Base-by-base conservation (phyloP, 2,113 vertebrate genomes). In the Columba janthina region DNA sequence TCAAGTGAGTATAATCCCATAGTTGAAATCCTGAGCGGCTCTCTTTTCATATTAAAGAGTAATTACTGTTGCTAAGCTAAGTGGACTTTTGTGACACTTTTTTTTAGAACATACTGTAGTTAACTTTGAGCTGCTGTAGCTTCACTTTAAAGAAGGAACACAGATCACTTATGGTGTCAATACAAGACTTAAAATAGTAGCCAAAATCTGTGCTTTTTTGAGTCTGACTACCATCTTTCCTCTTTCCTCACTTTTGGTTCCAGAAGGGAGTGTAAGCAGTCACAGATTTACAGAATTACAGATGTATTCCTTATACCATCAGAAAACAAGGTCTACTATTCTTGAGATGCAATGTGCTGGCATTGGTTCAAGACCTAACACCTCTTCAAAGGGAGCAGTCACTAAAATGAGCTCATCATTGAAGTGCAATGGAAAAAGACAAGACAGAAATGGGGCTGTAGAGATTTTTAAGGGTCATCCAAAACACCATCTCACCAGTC, bases 111-210 rank as follows among this genome's bases (percentile, higher is more conserved):
- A 74, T 90, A 58, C 61, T 72, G 40, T 46, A 84, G 93, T 93
- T 96, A 94, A 97, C 90, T 96, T 87, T 69, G 90, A 95, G 90
- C 88, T 95, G 80, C 90, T 93, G 69, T 58, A 93, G n/a, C 93
- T 89, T 80, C 76, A 69, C 76, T 93, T 90, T 25, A 82, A 76
- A 69, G 83, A 92, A 92, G 25, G 77, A 96, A 95, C 84, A 89
- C n/a, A 87, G 96, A 94, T 95, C 93, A 92, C 83, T 96, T 93
- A 84, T 87, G 91, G 92, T 94, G 96, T 96, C 96, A 96, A 93
- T 95, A 96, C 77, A 71, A 92, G 82, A 81, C 93, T 94, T 96
- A 96, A 97, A 96, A 97, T 96, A 95, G 91, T 96, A 94, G 87
- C 93, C 94, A 95, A 94, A 97, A 94, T 96, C 90, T 96, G 94